phyloP scores from a whole-genome alignment of 2,797 vertebrate genomes.

The Anomalospiza imberbis region DNA sequence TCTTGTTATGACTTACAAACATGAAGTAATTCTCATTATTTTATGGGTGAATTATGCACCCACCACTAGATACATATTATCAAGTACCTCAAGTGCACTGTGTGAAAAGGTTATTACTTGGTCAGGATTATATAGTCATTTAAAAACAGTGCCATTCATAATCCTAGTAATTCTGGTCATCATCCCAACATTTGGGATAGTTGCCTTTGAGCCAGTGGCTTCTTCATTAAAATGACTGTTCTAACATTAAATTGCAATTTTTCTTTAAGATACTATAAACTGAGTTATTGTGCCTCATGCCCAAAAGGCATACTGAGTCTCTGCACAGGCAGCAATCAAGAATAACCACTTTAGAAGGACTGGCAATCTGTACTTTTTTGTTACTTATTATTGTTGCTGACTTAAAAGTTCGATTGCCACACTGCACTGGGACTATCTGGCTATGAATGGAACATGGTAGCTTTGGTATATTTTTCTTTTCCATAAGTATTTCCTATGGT shows the following conservation, averaged over 20 bases:
- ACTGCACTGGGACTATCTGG: neutral
- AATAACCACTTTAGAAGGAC: neutral
- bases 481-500: constrained; percentile 7
- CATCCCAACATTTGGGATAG: neutral
- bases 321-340: neutral
- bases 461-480: constrained; percentile 12
- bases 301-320: neutral
- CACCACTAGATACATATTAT: neutral
- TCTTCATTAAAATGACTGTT: neutral
- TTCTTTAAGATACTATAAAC: neutral
- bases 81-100: neutral
- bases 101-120: neutral
- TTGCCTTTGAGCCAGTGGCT: neutral
- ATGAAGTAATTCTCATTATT: neutral
- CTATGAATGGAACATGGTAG: neutral
- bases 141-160: neutral
- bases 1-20: neutral
- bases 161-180: neutral
- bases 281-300: neutral
- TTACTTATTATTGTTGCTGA: neutral
- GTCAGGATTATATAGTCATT: neutral
- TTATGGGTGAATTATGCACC: neutral
- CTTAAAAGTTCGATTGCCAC: neutral
- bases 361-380: neutral
- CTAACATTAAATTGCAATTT: neutral